A percentile compares a stretch with the other conserved stretches of the same genome.
phyloP scores from a whole-genome alignment of 92 coral and sea anemone species.

The Muricea muricata region DNA sequence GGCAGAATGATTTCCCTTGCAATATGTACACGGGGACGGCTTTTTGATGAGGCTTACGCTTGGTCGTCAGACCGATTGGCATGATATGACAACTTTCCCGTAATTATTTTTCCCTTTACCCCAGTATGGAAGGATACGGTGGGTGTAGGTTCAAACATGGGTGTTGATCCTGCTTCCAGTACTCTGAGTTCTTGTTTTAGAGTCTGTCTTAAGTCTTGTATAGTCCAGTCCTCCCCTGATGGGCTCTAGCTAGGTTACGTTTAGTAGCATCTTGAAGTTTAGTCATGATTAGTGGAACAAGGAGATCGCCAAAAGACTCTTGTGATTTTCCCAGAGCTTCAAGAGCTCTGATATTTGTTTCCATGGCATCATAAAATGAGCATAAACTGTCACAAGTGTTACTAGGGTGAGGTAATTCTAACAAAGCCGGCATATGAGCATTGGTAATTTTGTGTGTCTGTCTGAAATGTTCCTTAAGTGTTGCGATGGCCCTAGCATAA shows the following conservation, averaged over 20 bases:
- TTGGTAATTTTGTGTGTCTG: slow-evolving; percentile 13
- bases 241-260: slow-evolving; percentile 48
- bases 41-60: too few relatives aligned
- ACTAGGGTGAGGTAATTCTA: slow-evolving; percentile 3
- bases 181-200: slow-evolving; percentile 56
- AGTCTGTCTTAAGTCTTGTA: slow-evolving; percentile 56
- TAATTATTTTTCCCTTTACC: neutral
- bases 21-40: too few relatives aligned
- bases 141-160: slow-evolving; percentile 6
- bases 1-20: slow-evolving; percentile 31
- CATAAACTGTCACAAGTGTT: neutral
- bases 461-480: slow-evolving; percentile 42
- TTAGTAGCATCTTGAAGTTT: slow-evolving; percentile 57
- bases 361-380: slow-evolving; percentile 39
- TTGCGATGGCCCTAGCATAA: neutral
- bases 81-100: neutral
- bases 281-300: slow-evolving; percentile 41
- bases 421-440: slow-evolving; percentile 54
- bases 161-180: slow-evolving; percentile 39
- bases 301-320: slow-evolving; percentile 47
- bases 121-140: slow-evolving; percentile 47
- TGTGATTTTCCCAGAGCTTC: slow-evolving; percentile 54
- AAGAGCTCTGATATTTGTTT: slow-evolving; percentile 44
- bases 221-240: slow-evolving; percentile 54
- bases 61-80: too few relatives aligned